These are phyloP conservation scores for Paguma larvata DNA, from an alignment of 2,797 vertebrate genomes.

Conservation along the genomic window DNA sequence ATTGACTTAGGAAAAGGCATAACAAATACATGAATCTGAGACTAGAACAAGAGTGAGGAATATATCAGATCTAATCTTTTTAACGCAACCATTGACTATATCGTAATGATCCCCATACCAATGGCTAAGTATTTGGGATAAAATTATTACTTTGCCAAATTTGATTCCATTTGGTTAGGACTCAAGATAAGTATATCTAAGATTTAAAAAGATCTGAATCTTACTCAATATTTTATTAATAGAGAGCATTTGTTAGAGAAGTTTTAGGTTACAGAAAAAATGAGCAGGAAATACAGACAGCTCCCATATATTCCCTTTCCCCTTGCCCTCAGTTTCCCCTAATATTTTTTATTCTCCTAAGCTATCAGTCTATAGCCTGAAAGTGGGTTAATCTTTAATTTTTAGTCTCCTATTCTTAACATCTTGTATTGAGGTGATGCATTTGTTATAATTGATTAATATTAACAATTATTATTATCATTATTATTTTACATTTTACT, in stretches of 20 bases:
- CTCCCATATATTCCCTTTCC: background rate
- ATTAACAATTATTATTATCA: background rate
- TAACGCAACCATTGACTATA: slow-evolving; percentile 80
- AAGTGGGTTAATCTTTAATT: background rate
- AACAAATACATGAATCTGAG: slow-evolving; percentile 70
- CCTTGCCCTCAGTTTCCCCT: background rate
- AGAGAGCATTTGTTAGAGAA: background rate
- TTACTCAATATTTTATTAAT: background rate
- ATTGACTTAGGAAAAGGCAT: slow-evolving; percentile 76
- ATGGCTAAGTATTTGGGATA: background rate
- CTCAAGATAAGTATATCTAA: background rate
- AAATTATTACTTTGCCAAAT: background rate
- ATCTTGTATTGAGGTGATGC: background rate
- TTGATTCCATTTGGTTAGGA: slow-evolving; percentile 60
- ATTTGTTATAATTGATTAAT: background rate
- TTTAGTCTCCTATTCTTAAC: background rate
- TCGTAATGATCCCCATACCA: background rate
- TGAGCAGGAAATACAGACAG: background rate
- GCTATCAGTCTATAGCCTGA: background rate
- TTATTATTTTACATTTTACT: background rate
- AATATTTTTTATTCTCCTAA: background rate
- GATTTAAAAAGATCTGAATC: background rate
- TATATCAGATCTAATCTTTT: slow-evolving; percentile 73
- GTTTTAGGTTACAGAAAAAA: background rate
- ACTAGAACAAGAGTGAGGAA: slow-evolving; percentile 67